A percentile compares a stretch with the other conserved stretches of the same genome.
Conservation (phyloP, 2,113 vertebrate genomes). For the Acrocephalus arundinaceus region DNA sequence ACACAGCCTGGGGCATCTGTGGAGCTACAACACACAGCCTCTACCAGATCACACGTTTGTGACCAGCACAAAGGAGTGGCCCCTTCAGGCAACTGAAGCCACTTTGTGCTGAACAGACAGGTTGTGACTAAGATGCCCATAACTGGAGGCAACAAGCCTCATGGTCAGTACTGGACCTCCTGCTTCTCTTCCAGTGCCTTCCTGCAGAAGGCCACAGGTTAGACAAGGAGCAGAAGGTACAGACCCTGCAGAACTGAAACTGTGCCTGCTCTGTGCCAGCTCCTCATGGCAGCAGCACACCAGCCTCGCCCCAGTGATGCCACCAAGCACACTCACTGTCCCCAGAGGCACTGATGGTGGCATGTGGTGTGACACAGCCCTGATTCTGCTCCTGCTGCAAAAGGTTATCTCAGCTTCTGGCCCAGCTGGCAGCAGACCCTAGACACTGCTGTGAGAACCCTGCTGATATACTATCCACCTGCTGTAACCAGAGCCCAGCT, state of each 20-base stretch:
- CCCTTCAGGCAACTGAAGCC: neutral
- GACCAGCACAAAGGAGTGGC: neutral
- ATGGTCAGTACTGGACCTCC: neutral
- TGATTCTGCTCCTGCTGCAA: neutral
- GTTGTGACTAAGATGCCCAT: neutral
- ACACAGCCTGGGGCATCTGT: neutral
- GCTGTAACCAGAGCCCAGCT: neutral
- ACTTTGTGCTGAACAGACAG: neutral
- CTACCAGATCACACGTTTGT: neutral
- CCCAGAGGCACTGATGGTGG: neutral
- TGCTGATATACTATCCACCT: neutral
- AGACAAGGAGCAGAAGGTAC: neutral
- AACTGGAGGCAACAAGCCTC: neutral
- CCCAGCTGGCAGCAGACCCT: neutral
- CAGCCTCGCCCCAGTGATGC: neutral
- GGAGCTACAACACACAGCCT: neutral
- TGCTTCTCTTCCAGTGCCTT: neutral
- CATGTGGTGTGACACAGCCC: accelerated
- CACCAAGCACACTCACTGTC: neutral
- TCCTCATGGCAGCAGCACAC: neutral
- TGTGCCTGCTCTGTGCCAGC: neutral
- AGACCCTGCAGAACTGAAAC: neutral
- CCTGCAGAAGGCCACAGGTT: accelerated
- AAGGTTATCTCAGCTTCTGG: neutral
- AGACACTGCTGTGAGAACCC: neutral